These are phyloP conservation scores for Temnopleurus reevesii DNA, from an alignment of 53 echinoderm and acorn worm genomes.

Conservation along the genomic window DNA sequence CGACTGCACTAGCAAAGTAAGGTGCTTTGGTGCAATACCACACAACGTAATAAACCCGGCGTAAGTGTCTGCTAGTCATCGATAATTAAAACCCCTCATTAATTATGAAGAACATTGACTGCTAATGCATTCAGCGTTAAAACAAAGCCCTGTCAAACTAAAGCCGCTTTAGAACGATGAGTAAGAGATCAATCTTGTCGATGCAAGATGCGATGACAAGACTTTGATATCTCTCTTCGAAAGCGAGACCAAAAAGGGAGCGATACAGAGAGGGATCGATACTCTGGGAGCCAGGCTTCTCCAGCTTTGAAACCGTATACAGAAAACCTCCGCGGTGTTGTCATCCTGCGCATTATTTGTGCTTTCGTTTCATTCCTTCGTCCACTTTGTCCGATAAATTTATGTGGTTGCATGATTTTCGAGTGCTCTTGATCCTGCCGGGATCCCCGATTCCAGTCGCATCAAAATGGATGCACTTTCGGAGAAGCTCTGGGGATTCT, in stretches of 20 bases:
- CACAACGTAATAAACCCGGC: background rate
- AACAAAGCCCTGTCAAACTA: background rate
- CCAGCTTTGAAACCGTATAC: background rate
- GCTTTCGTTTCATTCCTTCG: too few species aligned
- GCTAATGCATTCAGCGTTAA: conserved; percentile 20
- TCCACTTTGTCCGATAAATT: too few species aligned
- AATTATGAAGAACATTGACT: conserved; percentile 10
- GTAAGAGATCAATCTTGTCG: conserved; percentile 19
- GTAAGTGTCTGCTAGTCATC: background rate
- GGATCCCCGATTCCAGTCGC: too few species aligned
- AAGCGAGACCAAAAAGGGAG: background rate
- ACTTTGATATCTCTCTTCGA: background rate
- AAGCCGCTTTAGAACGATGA: background rate
- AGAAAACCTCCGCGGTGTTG: background rate
- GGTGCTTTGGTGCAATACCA: background rate
- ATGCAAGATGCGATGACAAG: too few species aligned
- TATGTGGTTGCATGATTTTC: too few species aligned
- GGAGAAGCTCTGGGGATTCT: too few species aligned
- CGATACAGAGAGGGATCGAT: background rate
- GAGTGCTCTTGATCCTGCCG: too few species aligned
- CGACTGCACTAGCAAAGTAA: background rate
- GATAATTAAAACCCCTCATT: conserved; percentile 42
- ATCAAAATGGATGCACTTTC: too few species aligned
- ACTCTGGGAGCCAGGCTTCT: background rate
- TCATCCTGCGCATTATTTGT: background rate